Evolutionary conservation across 1,140 invertebrate genomes (phyloP).

Genomic region (Chlorops oryzae): DNA sequence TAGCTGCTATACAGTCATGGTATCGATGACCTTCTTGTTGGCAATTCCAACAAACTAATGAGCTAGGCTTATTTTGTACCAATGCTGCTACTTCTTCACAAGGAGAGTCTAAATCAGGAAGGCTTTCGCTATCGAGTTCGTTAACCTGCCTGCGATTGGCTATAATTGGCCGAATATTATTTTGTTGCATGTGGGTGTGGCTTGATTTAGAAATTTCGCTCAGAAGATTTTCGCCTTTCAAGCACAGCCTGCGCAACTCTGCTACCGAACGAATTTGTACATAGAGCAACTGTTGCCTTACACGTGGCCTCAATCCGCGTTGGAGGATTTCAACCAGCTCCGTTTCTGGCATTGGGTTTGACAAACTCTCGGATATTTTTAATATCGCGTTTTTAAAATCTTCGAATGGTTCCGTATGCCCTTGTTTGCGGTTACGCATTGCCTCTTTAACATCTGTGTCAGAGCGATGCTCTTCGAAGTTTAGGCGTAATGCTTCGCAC

Average conservation of each 20-base stretch:
- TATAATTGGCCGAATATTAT: background rate
- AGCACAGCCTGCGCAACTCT: background rate
- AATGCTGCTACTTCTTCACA: too few relatives aligned
- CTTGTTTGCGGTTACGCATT: too few relatives aligned
- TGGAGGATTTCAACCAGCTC: background rate
- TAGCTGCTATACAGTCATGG: too few relatives aligned
- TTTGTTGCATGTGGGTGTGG: background rate
- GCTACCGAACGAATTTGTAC: background rate
- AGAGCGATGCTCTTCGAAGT: background rate
- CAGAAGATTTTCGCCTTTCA: background rate
- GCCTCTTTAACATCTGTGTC: background rate
- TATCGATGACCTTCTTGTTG: background rate
- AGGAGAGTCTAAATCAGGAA: too few relatives aligned
- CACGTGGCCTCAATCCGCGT: background rate
- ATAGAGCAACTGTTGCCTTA: background rate
- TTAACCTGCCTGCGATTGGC: background rate
- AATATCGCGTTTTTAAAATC: too few relatives aligned
- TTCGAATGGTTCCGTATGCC: too few relatives aligned
- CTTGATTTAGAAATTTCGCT: background rate
- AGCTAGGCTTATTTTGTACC: too few relatives aligned
- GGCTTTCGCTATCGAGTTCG: too few relatives aligned
- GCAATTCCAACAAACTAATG: background rate
- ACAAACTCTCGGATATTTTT: too few relatives aligned
- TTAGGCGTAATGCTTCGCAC: background rate
- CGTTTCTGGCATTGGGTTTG: too few relatives aligned